A percentile compares a stretch with the other conserved stretches of the same genome.
Conservation (phyloP, 2,113 vertebrate genomes). For the Hemichromis elongatus region DNA sequence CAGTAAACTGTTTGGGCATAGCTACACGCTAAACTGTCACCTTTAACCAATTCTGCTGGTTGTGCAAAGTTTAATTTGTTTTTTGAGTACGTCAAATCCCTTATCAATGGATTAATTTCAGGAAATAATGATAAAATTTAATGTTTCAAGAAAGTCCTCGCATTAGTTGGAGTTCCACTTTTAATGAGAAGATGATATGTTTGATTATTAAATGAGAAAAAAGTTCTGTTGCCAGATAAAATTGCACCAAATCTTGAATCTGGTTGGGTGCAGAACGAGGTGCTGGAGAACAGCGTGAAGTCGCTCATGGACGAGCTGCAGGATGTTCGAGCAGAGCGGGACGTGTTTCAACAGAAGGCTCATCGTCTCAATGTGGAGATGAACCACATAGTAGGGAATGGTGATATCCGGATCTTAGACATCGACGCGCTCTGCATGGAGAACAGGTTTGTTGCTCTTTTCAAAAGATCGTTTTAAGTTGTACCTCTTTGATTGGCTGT, state of each 20-base stretch:
- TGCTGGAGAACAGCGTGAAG: constrained; percentile 84
- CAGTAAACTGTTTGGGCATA: not conserved
- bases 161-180: not conserved
- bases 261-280: constrained; percentile 77
- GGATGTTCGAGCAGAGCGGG: constrained; percentile 86
- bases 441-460: constrained; percentile 77
- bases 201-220: not conserved
- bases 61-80: not conserved
- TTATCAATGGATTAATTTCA: not conserved
- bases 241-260: not conserved
- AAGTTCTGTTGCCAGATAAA: not conserved
- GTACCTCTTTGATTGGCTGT: not conserved
- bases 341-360: constrained; percentile 91
- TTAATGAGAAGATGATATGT: not conserved
- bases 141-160: not conserved
- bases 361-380: constrained; percentile 91
- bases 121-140: not conserved
- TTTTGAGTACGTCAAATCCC: not conserved
- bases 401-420: constrained; percentile 86
- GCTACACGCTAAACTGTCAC: not conserved
- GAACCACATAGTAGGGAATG: constrained; percentile 87
- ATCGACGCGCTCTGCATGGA: constrained; percentile 95
- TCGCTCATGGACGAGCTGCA: constrained; percentile 87
- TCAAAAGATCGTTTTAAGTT: not conserved
- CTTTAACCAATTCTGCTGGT: not conserved